Base-by-base conservation (phyloP, 2,797 vertebrate species). In the Megaceryle alcyon region DNA sequence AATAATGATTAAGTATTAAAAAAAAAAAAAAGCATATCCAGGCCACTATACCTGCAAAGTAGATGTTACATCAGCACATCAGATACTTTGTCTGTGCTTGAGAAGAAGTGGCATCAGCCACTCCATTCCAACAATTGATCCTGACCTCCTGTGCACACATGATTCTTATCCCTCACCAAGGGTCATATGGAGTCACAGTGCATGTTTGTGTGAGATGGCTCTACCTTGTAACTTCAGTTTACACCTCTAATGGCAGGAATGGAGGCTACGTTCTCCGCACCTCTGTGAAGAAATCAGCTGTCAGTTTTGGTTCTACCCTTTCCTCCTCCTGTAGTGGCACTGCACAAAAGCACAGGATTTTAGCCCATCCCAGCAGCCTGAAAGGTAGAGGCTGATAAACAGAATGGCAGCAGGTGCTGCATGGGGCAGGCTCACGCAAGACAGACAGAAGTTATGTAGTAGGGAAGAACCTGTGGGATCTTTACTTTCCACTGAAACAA, bases 371-470 rank as follows among this genome's bases (percentile, higher is more conserved):
- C 49, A 75, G 35, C 35, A 88, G 37, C 26, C 68, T 73, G 56
- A 65, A 77, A 46, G 19, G 14, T 25, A 49, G 9, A 17, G 23
- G 41, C 10, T 48, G 70, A 71, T 37, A 37, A 82, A 82, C 10
- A 82, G 46, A 77, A 41, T 3, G 18, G 49, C 29, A 95, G 33
- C 59, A 82, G 35, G 9, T 53, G n/a, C 46, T 86, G 28, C 35
- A 15, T 0, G 0, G 28, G 49, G 28, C 63, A 69, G 46, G 14
- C 4, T 60, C 46, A 16, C 29, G n/a, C 18, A 70, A 44, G 49
- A 20, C n/a, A 53, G 49, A 59, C 13, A 41, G 41, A 69, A 17
- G 4, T 59, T 59, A 23, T 9, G 19, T 1, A 44, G 33, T 5
- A 48, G 7, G 12, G 29, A 63, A 66, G 23, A 68, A 84, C 31